These are phyloP conservation scores for Agrypnia vestita DNA, from an alignment of 1,140 invertebrate genomes.

Conservation along the genomic window DNA sequence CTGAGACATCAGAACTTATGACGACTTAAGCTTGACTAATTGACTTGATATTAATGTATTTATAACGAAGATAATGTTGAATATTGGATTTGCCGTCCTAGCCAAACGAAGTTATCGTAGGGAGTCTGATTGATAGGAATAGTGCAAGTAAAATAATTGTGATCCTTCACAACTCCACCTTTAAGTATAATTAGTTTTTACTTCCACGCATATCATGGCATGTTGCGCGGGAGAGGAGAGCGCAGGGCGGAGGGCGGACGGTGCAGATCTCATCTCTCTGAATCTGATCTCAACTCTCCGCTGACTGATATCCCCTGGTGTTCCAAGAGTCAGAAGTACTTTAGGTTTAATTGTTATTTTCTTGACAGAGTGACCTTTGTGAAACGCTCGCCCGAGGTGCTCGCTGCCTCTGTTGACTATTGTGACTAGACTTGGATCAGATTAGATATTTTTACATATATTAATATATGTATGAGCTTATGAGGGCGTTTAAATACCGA, in stretches of 20 bases:
- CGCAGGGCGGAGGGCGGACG: conserved; percentile 17
- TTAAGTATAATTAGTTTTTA: conserved; percentile 55
- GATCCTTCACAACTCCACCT: conserved; percentile 33
- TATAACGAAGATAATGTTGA: conserved; percentile 46
- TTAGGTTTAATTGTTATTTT: conserved; percentile 57
- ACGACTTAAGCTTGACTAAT: conserved; percentile 43
- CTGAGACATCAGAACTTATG: conserved; percentile 24
- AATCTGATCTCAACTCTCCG: conserved; percentile 12
- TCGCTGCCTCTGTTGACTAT: conserved; percentile 26
- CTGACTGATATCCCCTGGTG: conserved; percentile 54
- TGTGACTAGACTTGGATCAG: conserved; percentile 44
- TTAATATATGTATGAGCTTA: conserved; percentile 57
- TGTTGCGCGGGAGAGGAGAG: conserved; percentile 24
- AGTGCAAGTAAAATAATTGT: conserved; percentile 9
- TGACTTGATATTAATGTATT: conserved; percentile 57
- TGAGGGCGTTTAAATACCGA: conserved; percentile 47
- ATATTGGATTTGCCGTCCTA: conserved; percentile 60
- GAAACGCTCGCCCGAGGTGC: conserved; percentile 20
- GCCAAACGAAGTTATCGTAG: conserved; percentile 47
- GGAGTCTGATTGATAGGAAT: neutral
- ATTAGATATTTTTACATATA: conserved; percentile 57
- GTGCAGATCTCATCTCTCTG: conserved; percentile 57
- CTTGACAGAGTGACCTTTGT: conserved; percentile 53
- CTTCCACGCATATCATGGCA: conserved; percentile 58
- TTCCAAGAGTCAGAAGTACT: conserved; percentile 54